Evolutionary conservation across 2,888 invertebrate species (phyloP).

Genomic region (Polia nebulosa): DNA sequence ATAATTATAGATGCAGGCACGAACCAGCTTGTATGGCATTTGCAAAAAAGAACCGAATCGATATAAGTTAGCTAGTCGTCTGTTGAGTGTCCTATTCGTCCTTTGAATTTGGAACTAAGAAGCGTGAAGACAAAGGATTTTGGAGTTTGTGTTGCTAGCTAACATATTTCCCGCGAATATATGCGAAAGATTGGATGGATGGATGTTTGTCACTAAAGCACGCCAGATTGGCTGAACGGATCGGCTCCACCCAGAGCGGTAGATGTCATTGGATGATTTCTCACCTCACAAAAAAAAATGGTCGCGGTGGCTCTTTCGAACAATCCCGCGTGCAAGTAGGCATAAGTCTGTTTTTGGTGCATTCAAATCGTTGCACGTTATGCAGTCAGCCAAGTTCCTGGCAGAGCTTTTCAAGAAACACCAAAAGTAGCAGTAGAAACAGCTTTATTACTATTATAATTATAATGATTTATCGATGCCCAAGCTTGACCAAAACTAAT

Average conservation of each 20-base stretch:
- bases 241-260: no score
- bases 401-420: no score
- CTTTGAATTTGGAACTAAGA: conserved; percentile 27
- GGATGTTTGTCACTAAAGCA: no score
- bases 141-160: neutral
- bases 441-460: no score
- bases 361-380: neutral
- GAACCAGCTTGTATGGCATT: conserved; percentile 32
- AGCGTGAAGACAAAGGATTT: conserved; percentile 34
- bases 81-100: conserved; percentile 24
- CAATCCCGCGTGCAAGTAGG: neutral
- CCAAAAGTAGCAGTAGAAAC: no score
- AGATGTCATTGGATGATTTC: no score
- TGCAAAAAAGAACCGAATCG: conserved; percentile 35
- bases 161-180: no score
- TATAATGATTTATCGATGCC: neutral
- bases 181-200: no score
- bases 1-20: conserved; percentile 8
- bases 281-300: no score
- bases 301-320: no score
- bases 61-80: conserved; percentile 14
- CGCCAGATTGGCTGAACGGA: no score
- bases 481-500: neutral
- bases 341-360: neutral
- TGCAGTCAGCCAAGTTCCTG: neutral